A percentile compares a stretch with the other conserved stretches of the same genome.
Evolutionary conservation across 2,113 vertebrate genomes (phyloP).

Genomic region (Siniperca chuatsi): DNA sequence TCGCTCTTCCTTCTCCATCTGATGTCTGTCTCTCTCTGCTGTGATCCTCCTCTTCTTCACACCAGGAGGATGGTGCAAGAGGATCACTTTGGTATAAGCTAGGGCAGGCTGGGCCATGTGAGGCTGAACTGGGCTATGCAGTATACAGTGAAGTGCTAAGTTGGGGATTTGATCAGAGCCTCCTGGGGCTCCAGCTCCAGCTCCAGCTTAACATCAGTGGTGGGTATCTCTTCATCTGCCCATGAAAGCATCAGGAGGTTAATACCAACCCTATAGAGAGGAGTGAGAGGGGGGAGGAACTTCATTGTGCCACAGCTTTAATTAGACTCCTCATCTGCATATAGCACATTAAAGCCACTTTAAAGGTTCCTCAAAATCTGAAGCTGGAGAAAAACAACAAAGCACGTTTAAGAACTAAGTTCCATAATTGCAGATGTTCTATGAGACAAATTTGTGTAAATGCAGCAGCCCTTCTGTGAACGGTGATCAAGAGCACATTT

Average conservation of each 20-base stretch:
- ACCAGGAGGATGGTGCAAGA: slow-evolving; percentile 52
- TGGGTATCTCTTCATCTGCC: slow-evolving; percentile 76
- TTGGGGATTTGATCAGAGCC: slow-evolving; percentile 74
- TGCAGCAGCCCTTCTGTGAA: background rate
- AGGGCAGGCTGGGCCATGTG: slow-evolving; percentile 47
- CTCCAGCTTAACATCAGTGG: slow-evolving; percentile 76
- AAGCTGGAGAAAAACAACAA: slow-evolving; percentile 13
- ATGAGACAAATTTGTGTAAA: background rate
- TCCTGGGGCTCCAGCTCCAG: slow-evolving; percentile 69
- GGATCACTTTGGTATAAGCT: slow-evolving; percentile 63
- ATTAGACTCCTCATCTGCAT: slow-evolving; percentile 60
- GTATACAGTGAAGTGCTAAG: slow-evolving; percentile 59
- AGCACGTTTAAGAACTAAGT: background rate
- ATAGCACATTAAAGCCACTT: slow-evolving; percentile 42
- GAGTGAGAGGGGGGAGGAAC: background rate
- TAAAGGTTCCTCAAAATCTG: slow-evolving; percentile 19
- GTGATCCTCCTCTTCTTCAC: slow-evolving; percentile 44
- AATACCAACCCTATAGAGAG: slow-evolving; percentile 61
- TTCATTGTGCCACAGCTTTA: slow-evolving; percentile 44
- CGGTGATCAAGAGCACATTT: background rate
- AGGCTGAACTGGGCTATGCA: slow-evolving; percentile 57
- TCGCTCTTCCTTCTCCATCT: slow-evolving; percentile 29
- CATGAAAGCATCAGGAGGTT: slow-evolving; percentile 72
- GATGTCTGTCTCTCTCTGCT: slow-evolving; percentile 56
- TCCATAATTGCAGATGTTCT: background rate